phyloP scores from a whole-genome alignment of 1,140 invertebrate species.

The Euschistus heros region DNA sequence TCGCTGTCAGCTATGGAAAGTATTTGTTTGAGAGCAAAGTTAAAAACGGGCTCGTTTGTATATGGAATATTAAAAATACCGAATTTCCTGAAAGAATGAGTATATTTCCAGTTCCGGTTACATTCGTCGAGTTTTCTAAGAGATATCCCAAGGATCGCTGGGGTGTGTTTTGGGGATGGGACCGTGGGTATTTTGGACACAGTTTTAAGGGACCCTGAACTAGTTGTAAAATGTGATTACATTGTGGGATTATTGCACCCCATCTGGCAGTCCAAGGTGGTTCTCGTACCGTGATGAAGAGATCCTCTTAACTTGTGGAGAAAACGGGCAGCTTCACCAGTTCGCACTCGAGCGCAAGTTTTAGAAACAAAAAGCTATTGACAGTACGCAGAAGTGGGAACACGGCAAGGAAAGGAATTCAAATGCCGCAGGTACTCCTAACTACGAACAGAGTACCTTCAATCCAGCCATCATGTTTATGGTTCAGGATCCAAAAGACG shows the following conservation, averaged over 20 bases:
- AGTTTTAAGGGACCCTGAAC: neutral
- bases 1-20: neutral
- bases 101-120: neutral
- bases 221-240: neutral
- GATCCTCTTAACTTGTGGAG: neutral
- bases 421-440: neutral
- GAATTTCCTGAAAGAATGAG: slow-evolving; percentile 1
- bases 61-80: neutral
- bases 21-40: neutral
- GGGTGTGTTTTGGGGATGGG: neutral
- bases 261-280: neutral
- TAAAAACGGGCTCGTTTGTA: neutral
- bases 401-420: neutral
- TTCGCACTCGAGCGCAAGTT: neutral
- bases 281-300: neutral
- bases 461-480: neutral
- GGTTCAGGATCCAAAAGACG: neutral
- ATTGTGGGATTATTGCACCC: neutral
- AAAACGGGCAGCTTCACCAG: neutral
- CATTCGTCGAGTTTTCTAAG: neutral
- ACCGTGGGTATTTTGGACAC: neutral
- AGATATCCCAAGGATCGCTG: neutral
- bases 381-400: neutral
- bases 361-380: neutral
- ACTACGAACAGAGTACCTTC: neutral